Base-by-base conservation (phyloP, 2,113 vertebrate genomes). In the Puntigrus tetrazona region DNA sequence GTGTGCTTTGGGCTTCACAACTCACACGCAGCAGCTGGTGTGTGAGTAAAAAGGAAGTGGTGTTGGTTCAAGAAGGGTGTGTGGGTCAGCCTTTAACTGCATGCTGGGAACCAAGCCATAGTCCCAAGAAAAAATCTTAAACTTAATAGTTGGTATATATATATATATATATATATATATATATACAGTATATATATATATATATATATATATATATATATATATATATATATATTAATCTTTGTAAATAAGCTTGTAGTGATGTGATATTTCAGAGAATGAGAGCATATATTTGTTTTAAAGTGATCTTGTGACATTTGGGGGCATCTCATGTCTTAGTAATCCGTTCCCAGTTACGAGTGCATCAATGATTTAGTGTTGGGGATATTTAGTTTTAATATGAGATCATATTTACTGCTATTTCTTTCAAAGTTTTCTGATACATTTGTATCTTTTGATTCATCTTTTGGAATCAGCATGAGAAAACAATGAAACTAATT, bases 11-110 rank as follows among this genome's bases (percentile, higher is more conserved):
- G 36, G 69, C 14, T 25, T 72, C n/a, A 43, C 36, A 43, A 11
- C 67, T 41, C 5, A 70, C 36, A 72, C 25, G 69, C 25, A 72
- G 69, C 69, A 41, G 22, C 38, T 72, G 38, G 69, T 27, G 22
- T 72, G 36, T 25, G 69, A 72, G 69, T 72, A 67, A 86, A 63
- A 50, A 27, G 38, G 50, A 41, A 84, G 84, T 75, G 84, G 84
- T 84, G 79, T 77, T 55, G 59, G 27, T 50, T 63, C 52, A 45
- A 79, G 52, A 77, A 47, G 25, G 22, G 1, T 69, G 34, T 3
- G 14, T 69, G 18, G 8, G 29, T 69, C 65, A 69, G 65, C 4
- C 36, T 69, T 36, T 69, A 34, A 29, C 29, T 70, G 34, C 20
- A 1, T 41, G n/a, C 2, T 41, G 10, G 22, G 16, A 20, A 38